Evolutionary conservation across 2,888 invertebrate species (phyloP), one percentile per base, ranked within the genome.

Genomic region (Ormyrus nitidulus): DNA sequence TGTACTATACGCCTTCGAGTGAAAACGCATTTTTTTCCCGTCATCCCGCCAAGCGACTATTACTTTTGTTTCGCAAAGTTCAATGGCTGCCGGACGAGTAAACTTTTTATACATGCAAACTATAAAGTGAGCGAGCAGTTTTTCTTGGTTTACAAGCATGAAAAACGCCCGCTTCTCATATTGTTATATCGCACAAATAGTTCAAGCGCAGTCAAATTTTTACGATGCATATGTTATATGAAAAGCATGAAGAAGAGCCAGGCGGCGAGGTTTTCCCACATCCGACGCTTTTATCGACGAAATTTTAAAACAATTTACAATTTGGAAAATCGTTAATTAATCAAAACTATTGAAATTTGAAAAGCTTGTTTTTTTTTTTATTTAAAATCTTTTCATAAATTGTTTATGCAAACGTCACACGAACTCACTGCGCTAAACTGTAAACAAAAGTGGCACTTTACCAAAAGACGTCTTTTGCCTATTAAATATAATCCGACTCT

Each of bases 191-290:
- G 64, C 46, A 13, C n/a, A 62, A 54, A 53, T 73, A 64, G 53
- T 62, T 73, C 46, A 19, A 53, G 34, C 10, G 64, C 49, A 64
- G 51, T 73, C 73, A 64, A 73, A 73, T 54, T 73, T 73, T 73
- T 73, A 73, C 13, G 44, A 19, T 9, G 46, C 54, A 46, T 64
- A 44, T 34, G 4, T 8, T 48, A 11, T 54, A 58, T 46, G 34
- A 34, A 34, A 34, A 34, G 34, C 34, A 34, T 34, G 34, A 34
- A 4, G 34, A 34, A 34, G 34, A 34, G 34, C 34, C 34, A 34
- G 34, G 4, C 34, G 34, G 34, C 34, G 34, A 34, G 0, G 34
- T 4, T 34, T 34, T 4, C 0, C 34, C 34, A 34, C 34, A 34
- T 34, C 2, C 34, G 34, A 34, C 3, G 34, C 34, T 34, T 34